Evolutionary conservation across 2,113 vertebrate species (phyloP), one percentile per base, ranked within the genome.

Genomic region (Siphamia tubifer): DNA sequence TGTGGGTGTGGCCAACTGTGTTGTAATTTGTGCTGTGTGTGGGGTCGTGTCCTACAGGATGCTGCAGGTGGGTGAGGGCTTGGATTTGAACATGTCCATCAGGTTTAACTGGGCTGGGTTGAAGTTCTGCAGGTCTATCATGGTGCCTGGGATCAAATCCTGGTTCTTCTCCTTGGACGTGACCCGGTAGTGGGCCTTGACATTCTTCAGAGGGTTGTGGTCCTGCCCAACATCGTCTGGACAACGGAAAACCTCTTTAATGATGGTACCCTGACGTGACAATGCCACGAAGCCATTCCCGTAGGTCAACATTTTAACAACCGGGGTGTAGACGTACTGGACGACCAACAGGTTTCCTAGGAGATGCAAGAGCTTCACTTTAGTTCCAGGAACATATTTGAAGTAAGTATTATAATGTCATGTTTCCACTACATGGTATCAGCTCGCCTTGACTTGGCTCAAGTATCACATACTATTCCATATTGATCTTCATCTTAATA

Each of bases 281-380:
- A 92, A 16, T 1, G 91, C 93, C 17, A 92, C 74, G 3, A 95
- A 94, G 19, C 94, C 89, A 0, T 89, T 89, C 48, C 87, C 68
- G 5, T 78, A 89, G 3, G 94, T 81, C 21, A 88, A 23, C 24
- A 92, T 92, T 27, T 76, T 84, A 44, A 85, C 84, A 1, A 94
- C 83, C 0, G 92, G 45, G 0, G 92, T 79, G 17, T 94, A 85
- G 16, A 93, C 77, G 6, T 87, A 86, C 82, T 94, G 94, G 1
- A 90, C 87, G 0, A 81, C 86, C 32, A 96, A 79, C 17, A 94
- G 86, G 4, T 83, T 72, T 4, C 94, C 94, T 95, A 83, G 0
- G 72, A 47, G 7, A 35, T 27, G 13, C 8, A 67, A 5, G 10
- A 13, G 8, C 3, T 27, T 8, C 12, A n/a, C n/a, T n/a, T n/a